phyloP scores from a whole-genome alignment of 2,113 vertebrate genomes.

The Boleophthalmus pectinirostris region DNA sequence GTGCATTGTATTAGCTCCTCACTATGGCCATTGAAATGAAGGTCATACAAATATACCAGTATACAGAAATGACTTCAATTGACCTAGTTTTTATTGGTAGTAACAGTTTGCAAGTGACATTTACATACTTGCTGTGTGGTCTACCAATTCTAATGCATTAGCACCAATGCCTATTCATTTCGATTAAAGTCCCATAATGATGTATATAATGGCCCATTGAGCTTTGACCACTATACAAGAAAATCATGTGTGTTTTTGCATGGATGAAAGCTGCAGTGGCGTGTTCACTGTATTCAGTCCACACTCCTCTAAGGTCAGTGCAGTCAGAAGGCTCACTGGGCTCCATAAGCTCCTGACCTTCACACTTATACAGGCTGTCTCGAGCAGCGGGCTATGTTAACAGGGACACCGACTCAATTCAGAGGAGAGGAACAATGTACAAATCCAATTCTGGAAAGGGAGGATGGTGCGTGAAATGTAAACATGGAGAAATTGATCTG shows the following conservation, averaged over 20 bases:
- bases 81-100: background rate
- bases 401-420: conserved; percentile 33
- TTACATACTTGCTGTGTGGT: background rate
- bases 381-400: conserved; percentile 24
- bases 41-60: background rate
- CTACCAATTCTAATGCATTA: background rate
- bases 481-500: background rate
- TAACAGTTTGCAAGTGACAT: background rate
- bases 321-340: conserved; percentile 27
- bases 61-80: background rate
- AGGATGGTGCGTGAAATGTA: conserved; percentile 2
- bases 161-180: background rate
- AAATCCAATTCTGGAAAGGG: background rate
- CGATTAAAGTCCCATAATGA: background rate
- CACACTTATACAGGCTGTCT: conserved; percentile 41
- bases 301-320: conserved; percentile 20
- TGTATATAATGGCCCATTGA: conserved; percentile 12
- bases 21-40: background rate
- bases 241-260: background rate
- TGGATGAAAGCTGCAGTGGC: conserved; percentile 5
- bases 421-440: conserved; percentile 2
- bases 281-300: background rate
- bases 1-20: background rate
- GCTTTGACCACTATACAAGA: conserved; percentile 25
- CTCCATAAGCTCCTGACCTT: conserved; percentile 52